Conservation (phyloP, 2,113 vertebrate species). For the Rafetus swinhoei region DNA sequence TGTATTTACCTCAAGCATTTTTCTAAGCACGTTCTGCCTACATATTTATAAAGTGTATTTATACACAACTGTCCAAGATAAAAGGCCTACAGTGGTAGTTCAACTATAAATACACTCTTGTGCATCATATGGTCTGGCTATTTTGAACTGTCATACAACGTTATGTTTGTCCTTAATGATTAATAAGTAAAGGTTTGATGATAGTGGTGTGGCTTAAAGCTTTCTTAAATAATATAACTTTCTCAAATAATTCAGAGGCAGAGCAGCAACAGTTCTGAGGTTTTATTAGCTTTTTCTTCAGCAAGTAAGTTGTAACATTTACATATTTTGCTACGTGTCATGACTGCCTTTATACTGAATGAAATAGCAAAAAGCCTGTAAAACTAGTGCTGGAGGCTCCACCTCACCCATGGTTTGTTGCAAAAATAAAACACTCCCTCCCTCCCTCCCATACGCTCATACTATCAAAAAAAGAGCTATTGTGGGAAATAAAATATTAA, state of each 20-base stretch:
- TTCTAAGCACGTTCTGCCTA: conserved; percentile 7
- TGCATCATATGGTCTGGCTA: not conserved
- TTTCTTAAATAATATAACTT: not conserved
- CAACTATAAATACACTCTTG: not conserved
- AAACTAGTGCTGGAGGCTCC: not conserved
- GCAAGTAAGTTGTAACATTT: conserved; percentile 6
- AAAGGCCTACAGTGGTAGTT: not conserved
- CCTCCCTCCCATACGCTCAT: no score
- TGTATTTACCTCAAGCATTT: not conserved
- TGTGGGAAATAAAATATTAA: conserved; percentile 17
- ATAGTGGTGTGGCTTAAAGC: not conserved
- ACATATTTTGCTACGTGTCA: conserved; percentile 2
- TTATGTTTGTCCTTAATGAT: conserved; percentile 16
- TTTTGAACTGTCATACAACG: not conserved
- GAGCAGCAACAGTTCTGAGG: conserved; percentile 6
- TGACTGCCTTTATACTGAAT: not conserved
- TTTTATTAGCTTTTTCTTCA: conserved; percentile 14
- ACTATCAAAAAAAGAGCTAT: no score
- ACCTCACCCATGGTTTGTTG: not conserved
- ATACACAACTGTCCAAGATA: not conserved
- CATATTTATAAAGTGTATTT: not conserved
- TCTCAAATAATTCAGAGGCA: conserved; percentile 2
- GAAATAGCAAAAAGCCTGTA: not conserved
- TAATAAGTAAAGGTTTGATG: conserved; percentile 2
- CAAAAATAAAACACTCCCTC: not conserved